Evolutionary conservation across 2,797 vertebrate species (phyloP).

Genomic region (Thripadectes ignobilis): DNA sequence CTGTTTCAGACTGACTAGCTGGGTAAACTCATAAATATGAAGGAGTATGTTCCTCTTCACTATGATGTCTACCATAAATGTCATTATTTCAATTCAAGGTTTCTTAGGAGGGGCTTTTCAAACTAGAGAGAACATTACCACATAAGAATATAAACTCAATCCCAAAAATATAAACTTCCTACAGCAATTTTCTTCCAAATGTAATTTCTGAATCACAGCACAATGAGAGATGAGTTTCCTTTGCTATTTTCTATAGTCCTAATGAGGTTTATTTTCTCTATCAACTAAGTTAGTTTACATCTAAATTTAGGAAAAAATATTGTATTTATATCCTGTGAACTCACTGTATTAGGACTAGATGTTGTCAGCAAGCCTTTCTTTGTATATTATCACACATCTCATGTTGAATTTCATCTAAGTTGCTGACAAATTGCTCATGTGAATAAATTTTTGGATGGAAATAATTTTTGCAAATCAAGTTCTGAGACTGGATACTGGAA

Average conservation of each 20-base stretch:
- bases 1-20: not conserved
- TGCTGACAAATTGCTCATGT: not conserved
- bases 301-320: not conserved
- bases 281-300: not conserved
- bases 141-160: not conserved
- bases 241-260: not conserved
- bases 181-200: not conserved
- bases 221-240: not conserved
- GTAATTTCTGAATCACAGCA: not conserved
- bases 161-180: not conserved
- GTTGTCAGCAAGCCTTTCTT: not conserved
- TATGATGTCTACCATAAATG: not conserved
- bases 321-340: rapidly evolving
- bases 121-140: not conserved
- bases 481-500: not conserved
- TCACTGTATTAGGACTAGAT: not conserved
- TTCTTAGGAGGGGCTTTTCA: not conserved
- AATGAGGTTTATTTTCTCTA: not conserved
- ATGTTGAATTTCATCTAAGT: not conserved
- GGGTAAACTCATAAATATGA: not conserved
- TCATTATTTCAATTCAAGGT: not conserved
- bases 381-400: not conserved
- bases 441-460: not conserved
- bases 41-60: not conserved
- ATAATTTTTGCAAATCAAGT: not conserved